Base-by-base conservation (phyloP, 2,888 invertebrate species). In the Thera obeliscata region DNA sequence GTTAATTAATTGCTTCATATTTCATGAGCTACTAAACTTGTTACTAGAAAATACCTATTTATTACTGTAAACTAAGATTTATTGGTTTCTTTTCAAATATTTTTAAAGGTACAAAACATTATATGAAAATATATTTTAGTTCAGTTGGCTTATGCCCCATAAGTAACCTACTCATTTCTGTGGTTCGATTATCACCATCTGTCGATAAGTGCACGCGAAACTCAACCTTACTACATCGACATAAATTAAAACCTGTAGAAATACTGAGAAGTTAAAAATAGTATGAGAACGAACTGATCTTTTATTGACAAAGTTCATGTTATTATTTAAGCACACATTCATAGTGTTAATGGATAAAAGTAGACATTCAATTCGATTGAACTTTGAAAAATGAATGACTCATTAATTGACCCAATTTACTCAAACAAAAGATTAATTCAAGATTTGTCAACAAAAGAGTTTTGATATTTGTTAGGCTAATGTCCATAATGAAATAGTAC, bases 171-270 rank as follows among this genome's bases (percentile, higher is more conserved):
- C 22, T 22, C 22, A 22, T 22, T 22, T 22, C 22, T 22, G 56
- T 41, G 50, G 43, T 52, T 43, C 50, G 33, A 56, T 56, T 43
- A 38, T n/a, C 22, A 59, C 50, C 59, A 49, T 54, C 49, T 67
- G 63, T 12, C 36, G n/a, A 38, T 60, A 60, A 52, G n/a, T 36
- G 52, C 56, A 67, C 7, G 46, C 56, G 5, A 64, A 33, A 57
- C 46, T 12, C 35, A 64, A 50, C 52, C 60, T 60, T 66, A 61
- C 33, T 12, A 1, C 35, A 4, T 43, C 7, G 1, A 22, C 5
- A 54, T 61, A 61, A 41, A 41, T 41, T 22, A 22, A 22, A 7
- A 41, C 5, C 41, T 7, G 41, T 41, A 41, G 7, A 7, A 41
- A 5, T 41, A 41, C 41, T 41, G 41, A 46, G 9, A 1, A 46